These are phyloP conservation scores for Eutolmus rufibarbis DNA, from an alignment of 2,888 invertebrate genomes.

Conservation along the genomic window DNA sequence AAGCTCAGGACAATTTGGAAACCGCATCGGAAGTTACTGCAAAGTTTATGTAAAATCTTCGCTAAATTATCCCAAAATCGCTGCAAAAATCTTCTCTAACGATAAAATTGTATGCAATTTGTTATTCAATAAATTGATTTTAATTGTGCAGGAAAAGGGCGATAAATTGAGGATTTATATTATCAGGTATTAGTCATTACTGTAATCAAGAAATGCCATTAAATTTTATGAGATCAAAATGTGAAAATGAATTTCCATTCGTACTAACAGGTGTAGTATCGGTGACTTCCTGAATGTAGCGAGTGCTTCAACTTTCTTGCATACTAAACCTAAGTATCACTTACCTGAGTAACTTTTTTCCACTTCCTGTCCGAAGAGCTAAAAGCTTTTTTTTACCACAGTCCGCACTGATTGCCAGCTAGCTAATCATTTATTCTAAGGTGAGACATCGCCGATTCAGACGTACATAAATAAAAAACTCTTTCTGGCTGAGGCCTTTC, in stretches of 20 bases:
- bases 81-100: too few relatives aligned
- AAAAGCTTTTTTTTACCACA: neutral
- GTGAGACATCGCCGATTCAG: slow-evolving; percentile 14
- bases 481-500: slow-evolving; percentile 6
- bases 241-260: neutral
- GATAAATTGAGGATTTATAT: neutral
- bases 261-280: neutral
- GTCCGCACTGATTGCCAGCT: neutral
- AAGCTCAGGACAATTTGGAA: too few relatives aligned
- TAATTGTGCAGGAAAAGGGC: neutral
- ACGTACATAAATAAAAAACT: neutral
- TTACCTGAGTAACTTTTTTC: neutral
- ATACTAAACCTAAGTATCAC: neutral
- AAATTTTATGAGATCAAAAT: neutral
- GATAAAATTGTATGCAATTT: too few relatives aligned
- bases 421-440: slow-evolving; percentile 21
- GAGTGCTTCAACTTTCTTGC: neutral
- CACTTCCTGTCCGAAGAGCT: slow-evolving; percentile 1
- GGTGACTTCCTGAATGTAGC: neutral
- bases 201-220: neutral
- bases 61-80: too few relatives aligned
- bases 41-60: too few relatives aligned
- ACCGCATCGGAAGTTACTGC: too few relatives aligned
- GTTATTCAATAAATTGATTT: too few relatives aligned
- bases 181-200: neutral